Evolutionary conservation across 1,140 invertebrate species (phyloP), one percentile per base, ranked within the genome.

Genomic region (Tetraneura akinire): DNA sequence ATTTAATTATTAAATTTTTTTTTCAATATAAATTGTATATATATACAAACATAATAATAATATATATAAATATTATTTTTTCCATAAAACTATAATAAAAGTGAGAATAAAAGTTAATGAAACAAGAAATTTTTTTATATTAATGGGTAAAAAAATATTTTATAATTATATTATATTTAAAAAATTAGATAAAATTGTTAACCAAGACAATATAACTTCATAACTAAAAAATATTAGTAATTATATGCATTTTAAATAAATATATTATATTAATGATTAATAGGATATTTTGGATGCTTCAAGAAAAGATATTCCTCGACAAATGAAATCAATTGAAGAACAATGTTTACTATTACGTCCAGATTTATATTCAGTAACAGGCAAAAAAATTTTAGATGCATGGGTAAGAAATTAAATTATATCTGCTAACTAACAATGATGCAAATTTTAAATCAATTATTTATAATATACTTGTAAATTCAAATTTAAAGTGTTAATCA

Each of bases 281-380:
- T 51, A 78, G 74, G 74, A 78, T 60, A 78, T 78, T 62, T 62
- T 78, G 14, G 74, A 78, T 18, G 16, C 55, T 57, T 60, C 53
- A 57, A 78, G 37, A 60, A 57, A 78, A 57, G 55, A 57, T 78
- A 78, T 26, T 62, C 49, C 55, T 5, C 9, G 5, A 23, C 0
- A 26, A 26, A 47, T 78, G 21, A 62, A 60, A 62, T 45, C 37
- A 42, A 21, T 78, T 62, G 55, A 60, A 21, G 55, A 78, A 47
- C 74, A 57, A 0, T 62, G 42, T 29, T 16, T 26, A 51, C 5
- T 51, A 4, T 51, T 51, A 51, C 45, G 68, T 13, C 68, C 68
- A 32, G 68, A 71, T 32, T 51, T 71, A 51, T 71, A 23, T 51
- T 23, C 16, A 10, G 18, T 29, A 5, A 10, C 14, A 1, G 68